Evolutionary conservation across 2,888 invertebrate species (phyloP), one percentile per base, ranked within the genome.

Genomic region (Sepioteuthis lessoniana): DNA sequence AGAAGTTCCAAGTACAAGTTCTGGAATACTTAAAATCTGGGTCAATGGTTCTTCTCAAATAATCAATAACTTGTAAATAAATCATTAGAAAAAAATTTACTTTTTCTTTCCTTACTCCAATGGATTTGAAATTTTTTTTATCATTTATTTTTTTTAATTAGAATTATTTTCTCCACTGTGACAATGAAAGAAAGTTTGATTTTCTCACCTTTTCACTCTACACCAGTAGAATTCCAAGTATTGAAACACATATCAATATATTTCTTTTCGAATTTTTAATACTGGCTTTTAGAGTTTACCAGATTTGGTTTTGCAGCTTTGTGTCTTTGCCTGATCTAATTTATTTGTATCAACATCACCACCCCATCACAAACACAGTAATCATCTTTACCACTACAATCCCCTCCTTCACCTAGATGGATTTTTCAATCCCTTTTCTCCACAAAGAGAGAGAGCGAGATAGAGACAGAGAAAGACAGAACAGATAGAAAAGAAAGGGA

Each of bases 1-100:
- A 76, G 76, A 76, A 76, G 76, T 76, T 76, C 76, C 76, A 76
- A 76, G 76, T 76, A 76, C 76, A 76, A 76, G 76, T 76, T 76
- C 76, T 76, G 76, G 76, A 76, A 76, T 76, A 76, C 76, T 76
- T 76, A 76, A 76, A 76, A 76, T 76, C 76, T 76, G 76, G 76
- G 76, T 76, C 76, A 76, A 76, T 76, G 76, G 76, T 76, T 76
- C 35, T 76, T n/a, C 16, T 76, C 35, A 76, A 76, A 76, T 76
- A 76, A 76, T 76, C 76, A 76, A 76, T 76, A 76, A 16, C 76
- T n/a, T 76, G 76, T 76, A 76, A n/a, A 76, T 76, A 76, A 76
- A 76, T 76, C 76, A 76, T 76, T 76, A 76, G n/a, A 76, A n/a
- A 76, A 76, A 76, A 76, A n/a, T 76, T 76, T n/a, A 76, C n/a